phyloP scores from a whole-genome alignment of 1,140 invertebrate genomes.

The Thaumatotibia leucotreta region DNA sequence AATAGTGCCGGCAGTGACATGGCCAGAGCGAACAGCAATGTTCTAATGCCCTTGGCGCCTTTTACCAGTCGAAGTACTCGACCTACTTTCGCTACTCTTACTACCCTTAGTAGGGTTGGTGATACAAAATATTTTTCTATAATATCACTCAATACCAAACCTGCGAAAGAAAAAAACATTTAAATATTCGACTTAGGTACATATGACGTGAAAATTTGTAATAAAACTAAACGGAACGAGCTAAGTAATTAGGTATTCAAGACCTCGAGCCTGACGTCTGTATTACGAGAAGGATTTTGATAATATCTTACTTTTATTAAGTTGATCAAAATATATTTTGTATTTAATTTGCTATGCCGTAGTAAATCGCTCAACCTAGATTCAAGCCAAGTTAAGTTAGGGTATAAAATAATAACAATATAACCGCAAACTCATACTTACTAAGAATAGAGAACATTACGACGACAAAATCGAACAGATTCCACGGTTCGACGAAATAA shows the following conservation, averaged over 20 bases:
- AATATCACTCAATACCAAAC: slow-evolving; percentile 95
- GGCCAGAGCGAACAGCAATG: slow-evolving; percentile 96
- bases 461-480: slow-evolving; percentile 99
- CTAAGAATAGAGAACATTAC: slow-evolving; percentile 98
- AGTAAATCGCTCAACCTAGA: no score
- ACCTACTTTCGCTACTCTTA: slow-evolving; percentile 98
- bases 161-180: slow-evolving; percentile 79
- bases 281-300: no score
- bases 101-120: slow-evolving; percentile 96
- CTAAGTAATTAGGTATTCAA: no score
- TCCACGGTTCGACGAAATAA: slow-evolving; percentile 99
- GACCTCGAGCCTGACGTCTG: no score
- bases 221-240: no score
- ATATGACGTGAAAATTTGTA: no score
- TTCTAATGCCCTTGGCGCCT: slow-evolving; percentile 97
- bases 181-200: neutral
- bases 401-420: slow-evolving; percentile 1
- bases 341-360: no score
- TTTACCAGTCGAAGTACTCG: slow-evolving; percentile 97
- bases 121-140: slow-evolving; percentile 99
- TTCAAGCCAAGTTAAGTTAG: no score
- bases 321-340: no score
- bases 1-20: slow-evolving; percentile 98
- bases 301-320: no score
- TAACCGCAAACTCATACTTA: slow-evolving; percentile 74